Percentiles rank a stretch among this genome's conserved stretches.
These are phyloP conservation scores for Sebastes nivosus DNA, from an alignment of 2,797 vertebrate species.

Conservation along the genomic window DNA sequence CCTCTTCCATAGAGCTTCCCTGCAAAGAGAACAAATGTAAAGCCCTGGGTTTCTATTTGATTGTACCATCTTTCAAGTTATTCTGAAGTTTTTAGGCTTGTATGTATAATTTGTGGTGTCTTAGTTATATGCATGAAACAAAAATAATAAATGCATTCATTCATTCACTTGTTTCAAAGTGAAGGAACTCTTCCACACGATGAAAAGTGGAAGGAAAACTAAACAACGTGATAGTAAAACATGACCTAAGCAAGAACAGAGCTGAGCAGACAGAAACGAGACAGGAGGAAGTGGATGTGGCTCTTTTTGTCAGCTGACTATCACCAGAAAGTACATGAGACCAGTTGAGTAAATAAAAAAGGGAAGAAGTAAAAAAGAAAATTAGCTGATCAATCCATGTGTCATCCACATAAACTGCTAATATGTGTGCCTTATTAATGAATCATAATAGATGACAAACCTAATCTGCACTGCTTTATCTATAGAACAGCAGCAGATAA, in stretches of 20 bases:
- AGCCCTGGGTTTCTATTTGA: background rate
- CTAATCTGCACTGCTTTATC: background rate
- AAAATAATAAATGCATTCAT: background rate
- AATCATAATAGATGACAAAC: background rate
- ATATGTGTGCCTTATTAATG: background rate
- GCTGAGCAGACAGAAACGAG: constrained; percentile 28
- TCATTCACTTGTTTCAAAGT: background rate
- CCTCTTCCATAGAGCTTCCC: constrained; percentile 95
- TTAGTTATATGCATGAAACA: background rate
- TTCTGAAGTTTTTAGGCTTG: background rate
- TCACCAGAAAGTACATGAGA: constrained; percentile 22
- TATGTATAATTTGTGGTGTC: background rate
- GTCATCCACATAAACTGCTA: background rate
- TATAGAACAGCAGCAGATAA: background rate
- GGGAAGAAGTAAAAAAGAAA: background rate
- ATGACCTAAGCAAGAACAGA: constrained; percentile 9
- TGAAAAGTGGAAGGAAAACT: background rate
- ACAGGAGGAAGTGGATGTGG: constrained; percentile 22
- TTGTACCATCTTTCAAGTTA: background rate
- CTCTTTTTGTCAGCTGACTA: constrained; percentile 59
- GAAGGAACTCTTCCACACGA: background rate
- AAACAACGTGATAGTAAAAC: background rate
- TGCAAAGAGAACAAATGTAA: constrained; percentile 54
- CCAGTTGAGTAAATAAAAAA: background rate
- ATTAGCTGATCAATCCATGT: background rate